Conservation (phyloP, 2,888 invertebrate species). For the Nephrotoma flavescens region DNA sequence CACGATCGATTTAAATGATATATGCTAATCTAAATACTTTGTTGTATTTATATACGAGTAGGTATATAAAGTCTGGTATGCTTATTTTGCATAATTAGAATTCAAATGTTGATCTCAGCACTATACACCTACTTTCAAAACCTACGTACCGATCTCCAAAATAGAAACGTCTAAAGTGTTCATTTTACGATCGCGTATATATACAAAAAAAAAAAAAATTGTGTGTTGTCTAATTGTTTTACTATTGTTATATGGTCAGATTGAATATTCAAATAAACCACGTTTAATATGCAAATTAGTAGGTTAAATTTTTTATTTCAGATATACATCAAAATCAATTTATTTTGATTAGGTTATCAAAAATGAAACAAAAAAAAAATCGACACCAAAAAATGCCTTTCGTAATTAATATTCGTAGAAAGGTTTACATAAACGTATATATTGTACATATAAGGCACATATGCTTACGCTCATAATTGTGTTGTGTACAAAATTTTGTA, state of each 20-base stretch:
- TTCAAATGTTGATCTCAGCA: background rate
- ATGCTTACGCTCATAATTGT: background rate
- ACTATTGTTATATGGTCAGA: background rate
- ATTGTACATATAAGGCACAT: background rate
- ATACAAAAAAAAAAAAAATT: too few relatives aligned
- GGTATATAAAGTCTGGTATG: background rate
- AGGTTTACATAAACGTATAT: background rate
- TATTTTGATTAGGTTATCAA: background rate
- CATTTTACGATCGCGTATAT: background rate
- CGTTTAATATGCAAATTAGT: background rate
- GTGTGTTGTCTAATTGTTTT: background rate
- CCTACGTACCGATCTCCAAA: background rate
- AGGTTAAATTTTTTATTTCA: background rate
- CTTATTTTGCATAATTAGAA: background rate
- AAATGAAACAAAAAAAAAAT: background rate
- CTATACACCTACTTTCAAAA: background rate
- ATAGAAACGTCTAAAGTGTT: background rate
- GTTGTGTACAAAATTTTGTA: background rate
- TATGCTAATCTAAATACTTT: background rate
- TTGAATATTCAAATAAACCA: background rate
- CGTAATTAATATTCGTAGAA: background rate
- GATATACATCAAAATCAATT: background rate
- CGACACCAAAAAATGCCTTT: background rate
- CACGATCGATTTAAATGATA: background rate
- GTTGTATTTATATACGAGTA: background rate